Evolutionary conservation across 2,888 invertebrate genomes (phyloP), one percentile per base, ranked within the genome.

Genomic region (Ormyrus pomaceus): DNA sequence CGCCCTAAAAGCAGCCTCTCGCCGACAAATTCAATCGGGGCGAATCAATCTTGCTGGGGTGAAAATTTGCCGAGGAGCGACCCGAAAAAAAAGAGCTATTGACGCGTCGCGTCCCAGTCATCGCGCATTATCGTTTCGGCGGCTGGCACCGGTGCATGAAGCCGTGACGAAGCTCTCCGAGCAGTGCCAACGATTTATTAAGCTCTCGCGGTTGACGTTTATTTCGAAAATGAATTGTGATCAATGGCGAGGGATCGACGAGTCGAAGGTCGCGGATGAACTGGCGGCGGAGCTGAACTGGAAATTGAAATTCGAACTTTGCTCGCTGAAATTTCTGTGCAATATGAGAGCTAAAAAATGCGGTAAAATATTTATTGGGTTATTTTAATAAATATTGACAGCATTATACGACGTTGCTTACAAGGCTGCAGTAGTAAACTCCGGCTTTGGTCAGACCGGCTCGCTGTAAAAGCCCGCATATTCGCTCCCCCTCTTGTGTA

Each of bases 181-280:
- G 19, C n/a, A 55, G 59, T 51, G 51, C 8, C 61, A 45, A 45
- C 61, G 71, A 74, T 74, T 74, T 74, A 74, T 74, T 58, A 66
- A 74, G 65, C 58, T 11, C 74, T 5, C 69, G 53, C 64, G 53
- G 13, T 76, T n/a, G 76, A 76, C 62, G 62, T 76, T 76, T 76
- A 76, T 76, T 76, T 55, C 55, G 74, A 34, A 59, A 74, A 66
- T 65, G 65, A 74, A 74, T 74, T 66, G 64, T 51, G 58, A n/a
- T 46, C 65, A 34, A 34, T 34, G 2, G 34, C 34, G 34, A 34
- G 34, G 34, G n/a, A 34, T 34, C 34, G 3, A 2, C n/a, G 3
- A 3, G 34, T 34, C 34, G 34, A 34, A 34, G 34, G 34, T 34
- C 34, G 34, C 34, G 34, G 34, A 34, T 34, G 34, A 34, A 34